A percentile compares a stretch with the other conserved stretches of the same genome.
Evolutionary conservation across 2,797 vertebrate species (phyloP).

Genomic region (Phataginus tetradactyla): DNA sequence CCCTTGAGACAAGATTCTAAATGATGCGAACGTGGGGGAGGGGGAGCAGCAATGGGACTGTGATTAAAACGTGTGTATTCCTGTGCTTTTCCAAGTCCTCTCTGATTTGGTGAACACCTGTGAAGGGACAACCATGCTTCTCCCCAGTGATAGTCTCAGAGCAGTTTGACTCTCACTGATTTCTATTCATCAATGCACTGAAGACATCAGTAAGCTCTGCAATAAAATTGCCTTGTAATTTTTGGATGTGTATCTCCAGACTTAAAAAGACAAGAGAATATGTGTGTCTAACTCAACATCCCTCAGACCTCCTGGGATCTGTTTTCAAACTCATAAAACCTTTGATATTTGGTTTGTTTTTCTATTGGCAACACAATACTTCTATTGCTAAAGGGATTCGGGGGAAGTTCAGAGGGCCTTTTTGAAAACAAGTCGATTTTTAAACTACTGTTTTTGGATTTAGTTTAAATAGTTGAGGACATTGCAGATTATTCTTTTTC

Average conservation of each 20-base stretch:
- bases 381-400: neutral
- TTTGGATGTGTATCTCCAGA: neutral
- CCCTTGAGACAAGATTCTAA: neutral
- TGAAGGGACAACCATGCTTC: neutral
- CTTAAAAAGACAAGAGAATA: neutral
- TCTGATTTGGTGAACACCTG: neutral
- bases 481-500: neutral
- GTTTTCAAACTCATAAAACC: neutral
- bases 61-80: neutral
- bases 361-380: neutral
- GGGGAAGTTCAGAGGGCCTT: neutral
- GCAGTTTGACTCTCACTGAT: neutral
- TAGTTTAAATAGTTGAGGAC: neutral
- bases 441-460: slow-evolving; percentile 13
- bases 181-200: neutral
- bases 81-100: neutral
- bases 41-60: fast-evolving
- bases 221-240: neutral
- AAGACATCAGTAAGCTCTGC: neutral
- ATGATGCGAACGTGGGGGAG: neutral
- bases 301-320: neutral
- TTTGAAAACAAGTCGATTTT: neutral
- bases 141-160: neutral
- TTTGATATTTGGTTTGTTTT: slow-evolving; percentile 34
- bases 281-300: neutral